Evolutionary conservation across 2,888 invertebrate species (phyloP), one percentile per base, ranked within the genome.

Genomic region (Seira ritae): DNA sequence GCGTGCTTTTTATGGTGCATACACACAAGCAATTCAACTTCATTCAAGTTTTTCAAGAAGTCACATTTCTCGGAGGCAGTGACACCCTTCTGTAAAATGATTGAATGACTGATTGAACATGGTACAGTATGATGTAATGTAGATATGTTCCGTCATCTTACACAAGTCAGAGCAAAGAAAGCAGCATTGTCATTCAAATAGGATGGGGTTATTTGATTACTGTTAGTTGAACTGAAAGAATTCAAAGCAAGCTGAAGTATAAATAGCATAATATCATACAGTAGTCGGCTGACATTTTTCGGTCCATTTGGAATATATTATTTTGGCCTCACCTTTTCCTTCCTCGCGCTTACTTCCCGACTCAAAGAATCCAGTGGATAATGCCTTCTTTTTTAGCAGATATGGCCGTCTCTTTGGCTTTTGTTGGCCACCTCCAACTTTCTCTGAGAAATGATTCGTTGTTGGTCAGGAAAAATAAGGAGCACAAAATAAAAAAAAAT

Each of bases 361-460:
- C 91, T 96, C 96, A 90, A 96, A 96, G 91, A 96, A 95, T 80
- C 96, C 94, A 0, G 96, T 96, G 60, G 97, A 97, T 79, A 96
- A 93, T 0, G 97, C 96, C 90, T 97, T 96, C 90, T 96, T 93
- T 91, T 97, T 97, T 87, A 97, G 92, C 85, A 96, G 92, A 90
- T 96, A 94, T 0, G 96, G 94, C 85, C 95, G 93, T 86, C 96
- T 92, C 91, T 97, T 97, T 0, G 95, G 94, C 89, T 95, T 95
- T 72, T 92, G 93, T 86, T 93, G 92, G 90, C 92, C 90, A 72
- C 91, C 88, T 50, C 87, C 89, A 15, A 89, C 90, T 89, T 85
- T 85, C 73, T 82, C 85, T 85, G 19, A 17, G 20, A 67, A 67
- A n/a, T 31, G 24, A 31, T 20, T 19, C 65, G 19, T 10, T 19